phyloP scores from a whole-genome alignment of 1,140 invertebrate genomes.

The Calliopsis andreniformis region DNA sequence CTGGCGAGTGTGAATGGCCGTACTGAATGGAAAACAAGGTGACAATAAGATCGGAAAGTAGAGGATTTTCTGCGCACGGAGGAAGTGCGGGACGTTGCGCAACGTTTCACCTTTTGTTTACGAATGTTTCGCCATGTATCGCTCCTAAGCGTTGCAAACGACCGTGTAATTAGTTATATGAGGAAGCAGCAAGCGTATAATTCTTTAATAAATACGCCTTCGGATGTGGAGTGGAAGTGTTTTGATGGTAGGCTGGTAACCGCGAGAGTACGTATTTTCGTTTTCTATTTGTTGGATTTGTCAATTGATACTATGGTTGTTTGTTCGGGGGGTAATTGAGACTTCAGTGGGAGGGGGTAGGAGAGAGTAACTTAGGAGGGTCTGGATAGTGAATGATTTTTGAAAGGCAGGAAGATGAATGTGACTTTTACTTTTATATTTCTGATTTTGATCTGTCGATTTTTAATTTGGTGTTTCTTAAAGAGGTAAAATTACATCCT shows the following conservation, averaged over 20 bases:
- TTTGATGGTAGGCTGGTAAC: too few species aligned
- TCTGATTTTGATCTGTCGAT: neutral
- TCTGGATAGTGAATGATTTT: neutral
- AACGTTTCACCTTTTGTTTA: constrained; percentile 19
- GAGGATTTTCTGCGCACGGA: neutral
- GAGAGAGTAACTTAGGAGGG: too few species aligned
- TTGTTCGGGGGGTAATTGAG: too few species aligned
- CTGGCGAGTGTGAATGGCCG: constrained; percentile 16
- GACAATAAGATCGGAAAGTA: neutral
- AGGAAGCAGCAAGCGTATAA: constrained; percentile 6
- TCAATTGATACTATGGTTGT: too few species aligned
- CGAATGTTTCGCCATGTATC: neutral
- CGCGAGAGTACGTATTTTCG: too few species aligned
- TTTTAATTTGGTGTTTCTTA: too few species aligned
- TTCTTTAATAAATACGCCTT: constrained; percentile 19
- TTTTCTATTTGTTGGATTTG: too few species aligned
- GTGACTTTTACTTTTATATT: neutral
- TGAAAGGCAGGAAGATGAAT: neutral
- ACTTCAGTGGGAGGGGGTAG: too few species aligned
- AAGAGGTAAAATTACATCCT: too few species aligned
- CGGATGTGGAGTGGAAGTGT: too few species aligned
- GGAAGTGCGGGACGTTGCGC: neutral
- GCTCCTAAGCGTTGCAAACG: neutral
- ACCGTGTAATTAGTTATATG: constrained; percentile 27
- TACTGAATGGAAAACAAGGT: constrained; percentile 41